phyloP scores from a whole-genome alignment of 1,140 invertebrate genomes.

The Phymastichus coffea region DNA sequence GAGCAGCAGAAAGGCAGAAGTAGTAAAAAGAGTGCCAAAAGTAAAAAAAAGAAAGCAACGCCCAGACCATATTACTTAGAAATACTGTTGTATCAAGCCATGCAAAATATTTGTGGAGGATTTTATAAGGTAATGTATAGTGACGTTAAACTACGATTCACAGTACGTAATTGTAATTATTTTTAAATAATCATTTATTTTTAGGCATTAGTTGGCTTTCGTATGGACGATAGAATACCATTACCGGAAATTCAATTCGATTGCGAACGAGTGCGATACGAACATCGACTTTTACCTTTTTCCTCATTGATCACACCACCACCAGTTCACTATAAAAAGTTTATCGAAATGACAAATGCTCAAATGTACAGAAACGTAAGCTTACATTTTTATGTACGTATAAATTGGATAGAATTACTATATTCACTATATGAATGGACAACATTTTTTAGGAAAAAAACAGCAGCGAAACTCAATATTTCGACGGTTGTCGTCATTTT shows the following conservation, averaged over 20 bases:
- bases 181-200: slow-evolving; percentile 20
- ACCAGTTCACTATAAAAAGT: slow-evolving; percentile 85
- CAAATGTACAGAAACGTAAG: slow-evolving; percentile 53
- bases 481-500: slow-evolving; percentile 85
- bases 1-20: slow-evolving; percentile 57
- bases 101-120: slow-evolving; percentile 92
- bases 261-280: slow-evolving; percentile 90
- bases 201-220: slow-evolving; percentile 74
- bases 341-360: slow-evolving; percentile 65
- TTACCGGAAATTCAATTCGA: slow-evolving; percentile 84
- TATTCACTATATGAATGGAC: neutral
- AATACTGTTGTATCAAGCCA: slow-evolving; percentile 82
- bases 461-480: slow-evolving; percentile 61
- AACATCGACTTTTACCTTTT: slow-evolving; percentile 90
- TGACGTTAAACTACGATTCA: no score
- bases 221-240: slow-evolving; percentile 72
- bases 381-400: slow-evolving; percentile 23
- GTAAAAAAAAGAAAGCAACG: slow-evolving; percentile 69
- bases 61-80: slow-evolving; percentile 77
- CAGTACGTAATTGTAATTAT: neutral
- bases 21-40: slow-evolving; percentile 61
- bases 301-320: slow-evolving; percentile 84
- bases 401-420: no score
- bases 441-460: slow-evolving; percentile 40
- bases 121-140: slow-evolving; percentile 91